phyloP scores from a whole-genome alignment of 2,113 vertebrate genomes.

The Paradisaea rubra region DNA sequence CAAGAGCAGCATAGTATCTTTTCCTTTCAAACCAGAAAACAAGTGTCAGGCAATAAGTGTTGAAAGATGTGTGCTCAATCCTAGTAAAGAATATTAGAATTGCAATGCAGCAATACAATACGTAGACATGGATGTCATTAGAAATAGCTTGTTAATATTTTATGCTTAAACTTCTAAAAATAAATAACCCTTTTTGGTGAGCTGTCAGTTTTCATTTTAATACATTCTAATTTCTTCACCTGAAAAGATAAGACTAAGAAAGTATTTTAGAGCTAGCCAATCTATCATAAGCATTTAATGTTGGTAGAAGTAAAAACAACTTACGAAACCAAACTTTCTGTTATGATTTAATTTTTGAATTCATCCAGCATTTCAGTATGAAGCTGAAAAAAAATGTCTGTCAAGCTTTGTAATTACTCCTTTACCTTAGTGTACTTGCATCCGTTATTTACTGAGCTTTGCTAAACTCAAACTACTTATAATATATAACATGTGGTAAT shows the following conservation, averaged over 20 bases:
- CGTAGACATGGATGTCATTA: neutral
- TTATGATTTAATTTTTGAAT: neutral
- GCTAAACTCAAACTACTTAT: neutral
- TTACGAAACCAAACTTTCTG: fast-evolving
- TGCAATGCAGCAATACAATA: neutral
- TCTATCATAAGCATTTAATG: neutral
- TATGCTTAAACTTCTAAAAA: neutral
- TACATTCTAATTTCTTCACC: neutral
- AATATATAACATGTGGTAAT: neutral
- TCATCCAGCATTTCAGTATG: neutral
- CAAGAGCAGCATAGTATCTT: neutral
- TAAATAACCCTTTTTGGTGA: neutral
- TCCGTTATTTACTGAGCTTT: neutral
- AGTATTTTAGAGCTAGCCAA: neutral
- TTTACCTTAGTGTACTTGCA: neutral
- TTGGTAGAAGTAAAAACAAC: neutral
- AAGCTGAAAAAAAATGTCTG: neutral
- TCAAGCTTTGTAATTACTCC: neutral
- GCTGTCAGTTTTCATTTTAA: neutral
- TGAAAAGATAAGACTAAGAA: neutral
- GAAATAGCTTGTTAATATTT: neutral
- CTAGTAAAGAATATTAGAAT: neutral
- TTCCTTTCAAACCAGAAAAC: neutral
- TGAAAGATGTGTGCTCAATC: neutral
- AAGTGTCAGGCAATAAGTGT: neutral